Conservation (phyloP, 2,113 vertebrate genomes). For the Chaenogobius annularis region DNA sequence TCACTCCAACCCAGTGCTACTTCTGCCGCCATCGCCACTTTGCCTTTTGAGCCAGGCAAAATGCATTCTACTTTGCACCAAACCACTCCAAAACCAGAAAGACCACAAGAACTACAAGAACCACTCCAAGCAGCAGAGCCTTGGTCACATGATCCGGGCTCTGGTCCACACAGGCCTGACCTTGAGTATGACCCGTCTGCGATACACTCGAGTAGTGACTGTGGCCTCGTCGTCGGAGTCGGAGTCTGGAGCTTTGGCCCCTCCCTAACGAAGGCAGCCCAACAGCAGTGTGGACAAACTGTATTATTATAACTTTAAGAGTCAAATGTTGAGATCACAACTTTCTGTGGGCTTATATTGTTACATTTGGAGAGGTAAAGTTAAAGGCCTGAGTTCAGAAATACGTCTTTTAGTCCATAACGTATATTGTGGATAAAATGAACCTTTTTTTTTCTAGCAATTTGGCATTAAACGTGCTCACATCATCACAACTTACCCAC, state of each 20-base stretch:
- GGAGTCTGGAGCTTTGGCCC: slow-evolving; percentile 77
- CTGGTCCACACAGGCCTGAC: slow-evolving; percentile 41
- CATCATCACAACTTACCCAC: too few species aligned
- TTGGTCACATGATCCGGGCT: slow-evolving; percentile 12
- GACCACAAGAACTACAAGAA: background rate
- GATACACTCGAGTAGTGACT: slow-evolving; percentile 89
- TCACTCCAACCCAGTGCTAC: background rate
- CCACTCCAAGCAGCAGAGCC: slow-evolving; percentile 18
- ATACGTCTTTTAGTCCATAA: too few species aligned
- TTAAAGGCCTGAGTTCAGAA: too few species aligned
- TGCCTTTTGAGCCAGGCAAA: background rate
- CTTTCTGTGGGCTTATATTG: background rate
- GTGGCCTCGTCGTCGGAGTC: slow-evolving; percentile 88
- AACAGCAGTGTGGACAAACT: slow-evolving; percentile 61
- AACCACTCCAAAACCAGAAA: slow-evolving; percentile 8
- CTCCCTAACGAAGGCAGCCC: slow-evolving; percentile 86
- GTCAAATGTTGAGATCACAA: background rate
- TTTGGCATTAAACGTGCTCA: too few species aligned
- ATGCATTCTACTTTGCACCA: too few species aligned
- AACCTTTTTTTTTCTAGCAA: too few species aligned
- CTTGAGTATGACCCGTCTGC: slow-evolving; percentile 93
- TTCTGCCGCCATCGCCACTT: background rate
- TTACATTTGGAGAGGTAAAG: too few species aligned
- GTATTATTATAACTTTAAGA: background rate
- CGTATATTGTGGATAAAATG: too few species aligned